Evolutionary conservation across 2,888 invertebrate genomes (phyloP).

Genomic region (Trachelus troglodyta): DNA sequence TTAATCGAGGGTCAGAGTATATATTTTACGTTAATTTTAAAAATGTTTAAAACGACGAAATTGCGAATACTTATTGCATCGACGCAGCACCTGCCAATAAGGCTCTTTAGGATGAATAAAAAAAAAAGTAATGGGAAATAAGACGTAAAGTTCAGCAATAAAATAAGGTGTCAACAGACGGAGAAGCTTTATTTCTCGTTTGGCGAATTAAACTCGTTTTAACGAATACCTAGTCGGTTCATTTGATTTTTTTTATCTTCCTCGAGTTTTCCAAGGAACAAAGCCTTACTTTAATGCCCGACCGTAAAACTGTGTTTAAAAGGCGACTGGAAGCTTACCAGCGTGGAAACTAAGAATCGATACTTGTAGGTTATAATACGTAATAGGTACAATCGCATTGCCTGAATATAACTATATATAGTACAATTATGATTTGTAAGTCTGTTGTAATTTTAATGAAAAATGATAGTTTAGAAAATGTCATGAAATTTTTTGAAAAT

Average conservation of each 20-base stretch:
- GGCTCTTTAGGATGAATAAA: neutral
- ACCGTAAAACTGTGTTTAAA: conserved; percentile 3
- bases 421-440: neutral
- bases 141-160: conserved; percentile 13
- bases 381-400: neutral
- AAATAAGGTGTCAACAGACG: neutral
- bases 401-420: neutral
- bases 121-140: neutral
- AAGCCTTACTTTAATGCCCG: conserved; percentile 7
- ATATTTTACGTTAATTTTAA: neutral
- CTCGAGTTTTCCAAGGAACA: neutral
- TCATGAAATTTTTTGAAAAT: too few species aligned
- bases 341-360: neutral
- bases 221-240: conserved; percentile 40
- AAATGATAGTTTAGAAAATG: too few species aligned
- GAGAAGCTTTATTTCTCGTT: conserved; percentile 16
- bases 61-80: neutral
- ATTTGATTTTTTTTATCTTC: conserved; percentile 25
- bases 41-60: neutral
- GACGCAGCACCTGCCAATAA: too few species aligned
- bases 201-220: conserved; percentile 23
- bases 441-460: neutral
- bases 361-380: neutral
- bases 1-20: neutral
- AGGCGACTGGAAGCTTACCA: neutral